Evolutionary conservation across 2,888 invertebrate genomes (phyloP).

Genomic region (Malachius bipustulatus): DNA sequence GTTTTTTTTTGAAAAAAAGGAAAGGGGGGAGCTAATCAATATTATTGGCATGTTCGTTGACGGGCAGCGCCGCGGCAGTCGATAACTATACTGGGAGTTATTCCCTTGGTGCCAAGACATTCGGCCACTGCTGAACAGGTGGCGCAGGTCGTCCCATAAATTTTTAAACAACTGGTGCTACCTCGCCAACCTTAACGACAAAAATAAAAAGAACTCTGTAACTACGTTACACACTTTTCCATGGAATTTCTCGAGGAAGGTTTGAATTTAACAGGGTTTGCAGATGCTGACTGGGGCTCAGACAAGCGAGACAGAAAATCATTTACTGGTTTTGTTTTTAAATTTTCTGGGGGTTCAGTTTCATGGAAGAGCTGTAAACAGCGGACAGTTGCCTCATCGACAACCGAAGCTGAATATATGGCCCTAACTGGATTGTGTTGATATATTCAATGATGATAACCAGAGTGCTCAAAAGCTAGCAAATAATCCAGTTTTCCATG

Average conservation of each 20-base stretch:
- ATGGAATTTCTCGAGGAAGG: constrained; percentile 5
- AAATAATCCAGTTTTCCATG: constrained; percentile 9
- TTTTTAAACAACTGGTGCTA: too few relatives aligned
- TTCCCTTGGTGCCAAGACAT: too few relatives aligned
- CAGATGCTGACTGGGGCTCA: constrained; percentile 10
- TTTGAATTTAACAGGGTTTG: constrained; percentile 7
- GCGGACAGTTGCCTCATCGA: constrained; percentile 18
- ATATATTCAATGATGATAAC: constrained; percentile 7
- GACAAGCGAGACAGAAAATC: constrained; percentile 9
- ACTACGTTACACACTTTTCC: constrained; percentile 8
- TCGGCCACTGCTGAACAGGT: too few relatives aligned
- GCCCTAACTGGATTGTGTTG: constrained; percentile 9
- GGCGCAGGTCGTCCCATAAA: too few relatives aligned
- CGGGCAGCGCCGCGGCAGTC: too few relatives aligned
- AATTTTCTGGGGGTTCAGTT: constrained; percentile 6
- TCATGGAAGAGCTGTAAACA: constrained; percentile 13
- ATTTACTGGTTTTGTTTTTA: constrained; percentile 12
- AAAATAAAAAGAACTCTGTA: too few relatives aligned
- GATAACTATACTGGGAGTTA: too few relatives aligned
- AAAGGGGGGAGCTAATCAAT: too few relatives aligned
- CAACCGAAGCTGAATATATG: constrained; percentile 15
- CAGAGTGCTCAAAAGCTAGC: constrained; percentile 9
- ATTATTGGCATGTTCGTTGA: too few relatives aligned
- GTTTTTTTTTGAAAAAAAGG: too few relatives aligned
- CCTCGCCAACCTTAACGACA: too few relatives aligned